phyloP scores from a whole-genome alignment of 2,113 vertebrate species.

The Brachionichthys hirsutus region DNA sequence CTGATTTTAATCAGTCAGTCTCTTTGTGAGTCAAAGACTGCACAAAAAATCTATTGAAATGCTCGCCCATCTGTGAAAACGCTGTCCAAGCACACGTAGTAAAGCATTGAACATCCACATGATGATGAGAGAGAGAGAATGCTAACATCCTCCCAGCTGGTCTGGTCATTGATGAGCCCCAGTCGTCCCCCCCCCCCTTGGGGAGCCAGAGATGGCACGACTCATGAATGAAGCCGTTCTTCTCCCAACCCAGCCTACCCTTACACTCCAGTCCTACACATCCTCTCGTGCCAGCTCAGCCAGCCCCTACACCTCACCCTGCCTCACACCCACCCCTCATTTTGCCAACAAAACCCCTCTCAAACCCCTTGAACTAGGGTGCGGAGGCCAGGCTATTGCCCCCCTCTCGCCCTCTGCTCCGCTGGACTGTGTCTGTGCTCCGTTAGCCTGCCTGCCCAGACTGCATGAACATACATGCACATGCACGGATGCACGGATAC shows the following conservation, averaged over 20 bases:
- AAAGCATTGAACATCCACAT: too few relatives aligned
- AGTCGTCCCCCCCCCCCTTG: too few relatives aligned
- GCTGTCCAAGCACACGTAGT: too few relatives aligned
- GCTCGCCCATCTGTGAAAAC: too few relatives aligned
- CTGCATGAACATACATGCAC: constrained; percentile 28
- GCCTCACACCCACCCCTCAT: constrained; percentile 11
- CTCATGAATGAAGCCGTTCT: constrained; percentile 72
- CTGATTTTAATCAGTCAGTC: too few relatives aligned
- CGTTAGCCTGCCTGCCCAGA: constrained; percentile 43
- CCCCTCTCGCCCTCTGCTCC: constrained; percentile 61
- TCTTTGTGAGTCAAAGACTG: too few relatives aligned
- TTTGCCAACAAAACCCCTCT: constrained; percentile 46
- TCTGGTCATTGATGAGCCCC: constrained; percentile 69
- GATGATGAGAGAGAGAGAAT: constrained; percentile 20
- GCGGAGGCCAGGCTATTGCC: constrained; percentile 46
- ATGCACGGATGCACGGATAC: constrained; percentile 39
- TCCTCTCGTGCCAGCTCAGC: too few relatives aligned
- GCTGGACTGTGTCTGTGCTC: constrained; percentile 55
- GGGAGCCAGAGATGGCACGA: constrained; percentile 70
- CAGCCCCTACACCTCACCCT: constrained; percentile 25
- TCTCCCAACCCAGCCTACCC: constrained; percentile 50
- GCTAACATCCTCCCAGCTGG: constrained; percentile 77
- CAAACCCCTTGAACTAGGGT: constrained; percentile 55
- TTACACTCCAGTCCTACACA: too few relatives aligned
- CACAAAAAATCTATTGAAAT: too few relatives aligned